Conservation (phyloP, 1,140 invertebrate genomes). For the Thalassaphorura encarpata region DNA sequence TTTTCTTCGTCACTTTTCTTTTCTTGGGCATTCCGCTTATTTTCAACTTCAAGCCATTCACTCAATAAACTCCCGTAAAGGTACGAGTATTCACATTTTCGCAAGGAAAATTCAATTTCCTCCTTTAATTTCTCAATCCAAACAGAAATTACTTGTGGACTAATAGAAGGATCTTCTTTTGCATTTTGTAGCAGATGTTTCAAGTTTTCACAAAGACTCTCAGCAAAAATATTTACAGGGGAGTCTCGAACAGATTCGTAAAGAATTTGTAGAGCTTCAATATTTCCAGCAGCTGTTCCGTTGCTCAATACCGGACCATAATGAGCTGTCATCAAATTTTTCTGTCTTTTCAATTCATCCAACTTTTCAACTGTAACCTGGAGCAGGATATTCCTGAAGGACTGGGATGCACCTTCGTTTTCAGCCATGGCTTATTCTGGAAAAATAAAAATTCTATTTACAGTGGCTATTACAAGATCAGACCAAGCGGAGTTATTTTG, state of each 20-base stretch:
- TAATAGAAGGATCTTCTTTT: background rate
- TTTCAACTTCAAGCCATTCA: conserved; percentile 8
- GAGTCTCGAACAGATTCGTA: background rate
- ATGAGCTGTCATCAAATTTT: conserved; percentile 3
- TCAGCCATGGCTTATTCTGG: too few species aligned
- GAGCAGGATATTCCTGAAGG: conserved; percentile 2
- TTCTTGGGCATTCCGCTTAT: background rate
- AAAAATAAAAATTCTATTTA: too few species aligned
- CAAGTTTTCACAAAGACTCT: background rate
- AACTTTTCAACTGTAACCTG: conserved; percentile 21
- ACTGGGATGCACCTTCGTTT: too few species aligned
- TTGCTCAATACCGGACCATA: conserved; percentile 1
- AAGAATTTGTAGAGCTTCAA: background rate
- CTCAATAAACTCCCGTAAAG: conserved; percentile 8
- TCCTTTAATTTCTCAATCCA: conserved; percentile 7
- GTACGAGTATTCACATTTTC: conserved; percentile 21
- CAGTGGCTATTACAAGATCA: too few species aligned
- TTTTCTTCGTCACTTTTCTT: background rate
- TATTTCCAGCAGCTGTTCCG: background rate
- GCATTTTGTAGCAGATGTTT: background rate
- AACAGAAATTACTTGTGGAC: background rate
- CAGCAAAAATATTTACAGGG: background rate
- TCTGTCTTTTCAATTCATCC: conserved; percentile 8
- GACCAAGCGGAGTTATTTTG: too few species aligned
- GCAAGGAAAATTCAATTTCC: conserved; percentile 10